Evolutionary conservation across 2,888 invertebrate species (phyloP).

Genomic region (Lymantria dispar): DNA sequence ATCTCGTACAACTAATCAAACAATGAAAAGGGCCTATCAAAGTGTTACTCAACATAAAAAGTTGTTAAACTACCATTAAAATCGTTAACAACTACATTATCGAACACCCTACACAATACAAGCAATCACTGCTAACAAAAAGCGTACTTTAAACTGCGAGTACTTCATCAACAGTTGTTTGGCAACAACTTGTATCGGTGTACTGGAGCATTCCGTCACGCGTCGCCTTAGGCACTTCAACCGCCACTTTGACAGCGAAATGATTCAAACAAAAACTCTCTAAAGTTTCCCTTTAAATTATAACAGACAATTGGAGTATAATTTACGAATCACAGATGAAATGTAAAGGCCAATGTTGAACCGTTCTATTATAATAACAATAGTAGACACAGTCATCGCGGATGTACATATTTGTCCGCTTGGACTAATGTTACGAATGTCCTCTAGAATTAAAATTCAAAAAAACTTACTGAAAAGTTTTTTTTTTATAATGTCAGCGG

Average conservation of each 20-base stretch:
- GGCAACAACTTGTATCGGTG: conserved; percentile 28
- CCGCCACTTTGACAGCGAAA: conserved; percentile 47
- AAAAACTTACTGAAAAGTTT: not conserved
- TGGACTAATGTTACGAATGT: not conserved
- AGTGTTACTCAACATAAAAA: conserved; percentile 15
- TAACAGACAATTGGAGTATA: conserved; percentile 31
- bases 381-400: conserved; percentile 5
- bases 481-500: not conserved
- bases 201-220: conserved; percentile 56
- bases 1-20: conserved; percentile 18
- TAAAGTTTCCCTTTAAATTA: conserved; percentile 23
- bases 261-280: conserved; percentile 43
- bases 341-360: conserved; percentile 23
- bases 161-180: conserved; percentile 43
- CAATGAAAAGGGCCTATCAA: conserved; percentile 15
- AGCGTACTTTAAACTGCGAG: conserved; percentile 22
- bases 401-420: conserved; percentile 1
- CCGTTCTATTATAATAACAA: conserved; percentile 12
- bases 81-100: conserved; percentile 36
- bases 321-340: conserved; percentile 33
- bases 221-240: conserved; percentile 34
- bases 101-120: conserved; percentile 42
- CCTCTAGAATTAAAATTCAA: too few species aligned
- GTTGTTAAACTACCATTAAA: conserved; percentile 20
- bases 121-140: conserved; percentile 45